Conservation (phyloP, 64 coral and sea anemone species). For the Exaiptasia diaphana region DNA sequence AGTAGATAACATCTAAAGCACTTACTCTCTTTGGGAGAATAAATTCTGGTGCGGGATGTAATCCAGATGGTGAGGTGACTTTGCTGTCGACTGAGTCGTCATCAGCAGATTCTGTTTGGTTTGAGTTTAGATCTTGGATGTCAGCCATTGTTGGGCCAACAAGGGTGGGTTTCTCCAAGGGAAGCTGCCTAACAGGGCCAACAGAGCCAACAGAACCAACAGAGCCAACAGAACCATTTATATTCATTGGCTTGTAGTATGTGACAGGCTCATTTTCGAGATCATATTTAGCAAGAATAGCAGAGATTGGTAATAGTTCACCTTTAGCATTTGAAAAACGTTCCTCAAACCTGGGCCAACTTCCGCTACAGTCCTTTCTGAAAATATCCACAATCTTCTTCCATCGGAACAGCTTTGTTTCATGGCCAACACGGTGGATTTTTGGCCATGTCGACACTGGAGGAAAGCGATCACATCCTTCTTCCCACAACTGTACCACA, state of each 20-base stretch:
- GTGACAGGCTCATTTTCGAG: slow-evolving; percentile 78
- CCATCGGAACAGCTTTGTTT: slow-evolving; percentile 98
- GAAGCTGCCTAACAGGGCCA: too few relatives aligned
- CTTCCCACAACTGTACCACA: slow-evolving; percentile 86
- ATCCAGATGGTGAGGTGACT: not conserved
- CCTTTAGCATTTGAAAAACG: slow-evolving; percentile 77
- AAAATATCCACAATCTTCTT: slow-evolving; percentile 98
- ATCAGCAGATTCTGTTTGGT: slow-evolving; percentile 10
- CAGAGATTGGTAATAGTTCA: slow-evolving; percentile 86
- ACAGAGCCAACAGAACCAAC: too few relatives aligned
- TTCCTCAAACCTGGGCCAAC: slow-evolving; percentile 89
- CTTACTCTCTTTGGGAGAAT: slow-evolving; percentile 87
- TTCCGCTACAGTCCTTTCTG: slow-evolving; percentile 80
- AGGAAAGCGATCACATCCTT: slow-evolving; percentile 87
- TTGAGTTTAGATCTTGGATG: not conserved
- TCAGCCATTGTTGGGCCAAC: slow-evolving; percentile 12
- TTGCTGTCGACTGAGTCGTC: not conserved
- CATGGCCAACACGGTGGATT: slow-evolving; percentile 92
- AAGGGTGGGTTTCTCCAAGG: not conserved
- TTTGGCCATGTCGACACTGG: slow-evolving; percentile 88
- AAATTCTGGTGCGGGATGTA: slow-evolving; percentile 18
- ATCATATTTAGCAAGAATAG: slow-evolving; percentile 90
- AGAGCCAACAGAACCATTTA: slow-evolving; percentile 32
- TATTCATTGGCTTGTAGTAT: slow-evolving; percentile 32
- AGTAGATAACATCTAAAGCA: slow-evolving; percentile 82